These are phyloP conservation scores for Gopherus flavomarginatus DNA, from an alignment of 2,113 vertebrate genomes.

Conservation along the genomic window DNA sequence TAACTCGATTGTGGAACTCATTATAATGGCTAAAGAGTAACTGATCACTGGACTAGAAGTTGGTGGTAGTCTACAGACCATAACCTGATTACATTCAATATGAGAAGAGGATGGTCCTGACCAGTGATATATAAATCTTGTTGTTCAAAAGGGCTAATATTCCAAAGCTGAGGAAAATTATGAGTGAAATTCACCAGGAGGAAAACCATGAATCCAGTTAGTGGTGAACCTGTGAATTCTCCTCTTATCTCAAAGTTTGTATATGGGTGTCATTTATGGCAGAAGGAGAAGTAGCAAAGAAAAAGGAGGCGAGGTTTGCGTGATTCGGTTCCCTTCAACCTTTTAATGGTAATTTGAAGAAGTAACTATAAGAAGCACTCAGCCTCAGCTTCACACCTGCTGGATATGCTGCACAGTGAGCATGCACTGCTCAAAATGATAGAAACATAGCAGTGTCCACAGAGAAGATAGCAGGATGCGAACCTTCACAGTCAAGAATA, in stretches of 20 bases:
- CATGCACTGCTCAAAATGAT: neutral
- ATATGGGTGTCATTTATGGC: neutral
- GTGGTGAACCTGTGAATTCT: neutral
- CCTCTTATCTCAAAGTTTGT: neutral
- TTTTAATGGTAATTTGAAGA: neutral
- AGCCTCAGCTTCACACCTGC: neutral
- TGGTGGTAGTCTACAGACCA: too few species aligned
- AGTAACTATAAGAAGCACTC: too few species aligned
- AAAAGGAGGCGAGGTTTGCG: neutral
- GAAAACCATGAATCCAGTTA: neutral
- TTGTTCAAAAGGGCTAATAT: too few species aligned
- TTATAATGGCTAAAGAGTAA: neutral
- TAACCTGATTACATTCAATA: too few species aligned
- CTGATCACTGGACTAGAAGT: neutral
- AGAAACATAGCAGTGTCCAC: neutral
- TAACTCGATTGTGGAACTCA: too few species aligned
- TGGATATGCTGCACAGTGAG: neutral
- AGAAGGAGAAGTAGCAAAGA: neutral
- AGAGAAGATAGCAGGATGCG: neutral
- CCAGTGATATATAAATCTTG: too few species aligned
- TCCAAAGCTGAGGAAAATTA: too few species aligned
- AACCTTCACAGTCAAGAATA: neutral
- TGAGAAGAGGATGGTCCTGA: too few species aligned
- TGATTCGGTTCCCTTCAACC: neutral
- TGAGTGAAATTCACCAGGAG: too few species aligned